phyloP scores from a whole-genome alignment of 2,797 vertebrate genomes.

The Craterocephalus amniculus region DNA sequence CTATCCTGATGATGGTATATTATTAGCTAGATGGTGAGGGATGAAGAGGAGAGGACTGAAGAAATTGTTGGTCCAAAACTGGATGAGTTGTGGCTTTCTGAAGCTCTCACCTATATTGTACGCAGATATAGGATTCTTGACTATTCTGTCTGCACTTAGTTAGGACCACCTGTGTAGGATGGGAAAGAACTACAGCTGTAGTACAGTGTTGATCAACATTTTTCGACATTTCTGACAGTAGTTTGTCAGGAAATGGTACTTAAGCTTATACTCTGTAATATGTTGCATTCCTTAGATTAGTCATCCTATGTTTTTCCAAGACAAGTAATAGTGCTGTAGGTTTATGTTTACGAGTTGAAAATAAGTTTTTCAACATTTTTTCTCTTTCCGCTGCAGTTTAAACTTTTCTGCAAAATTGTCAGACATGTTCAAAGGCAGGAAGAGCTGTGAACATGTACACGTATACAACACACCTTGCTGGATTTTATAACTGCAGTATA shows the following conservation, averaged over 20 bases:
- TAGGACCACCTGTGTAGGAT: neutral
- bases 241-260: conserved; percentile 2
- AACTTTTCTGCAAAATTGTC: conserved; percentile 7
- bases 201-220: conserved; percentile 10
- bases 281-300: neutral
- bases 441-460: neutral
- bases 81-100: conserved; percentile 8
- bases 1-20: neutral
- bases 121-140: neutral
- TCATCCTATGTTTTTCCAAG: neutral
- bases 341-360: neutral
- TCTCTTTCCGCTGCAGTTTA: neutral
- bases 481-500: conserved; percentile 1
- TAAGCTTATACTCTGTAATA: conserved; percentile 2
- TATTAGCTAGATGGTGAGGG: conserved; percentile 8
- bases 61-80: neutral
- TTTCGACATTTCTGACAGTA: no score
- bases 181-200: neutral
- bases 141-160: neutral
- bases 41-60: conserved; percentile 3
- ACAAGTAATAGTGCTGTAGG: neutral
- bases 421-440: conserved; percentile 2
- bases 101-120: conserved; percentile 14
- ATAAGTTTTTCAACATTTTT: conserved; percentile 6
- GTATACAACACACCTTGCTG: conserved; percentile 11